A percentile compares a stretch with the other conserved stretches of the same genome.
Evolutionary conservation across 2,113 vertebrate genomes (phyloP).

Genomic region (Oxyura jamaicensis): DNA sequence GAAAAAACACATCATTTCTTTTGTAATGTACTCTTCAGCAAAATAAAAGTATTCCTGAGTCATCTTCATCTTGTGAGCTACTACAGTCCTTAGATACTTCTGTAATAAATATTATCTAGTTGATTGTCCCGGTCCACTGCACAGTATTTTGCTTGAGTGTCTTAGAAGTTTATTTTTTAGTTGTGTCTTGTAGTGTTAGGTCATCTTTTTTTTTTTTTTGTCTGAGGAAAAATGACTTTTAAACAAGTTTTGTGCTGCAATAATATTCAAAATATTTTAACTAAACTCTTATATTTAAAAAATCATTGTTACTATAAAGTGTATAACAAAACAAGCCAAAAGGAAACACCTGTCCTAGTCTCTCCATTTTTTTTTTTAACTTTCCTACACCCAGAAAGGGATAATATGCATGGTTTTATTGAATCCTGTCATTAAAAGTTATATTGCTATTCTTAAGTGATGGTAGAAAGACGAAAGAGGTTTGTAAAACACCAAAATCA

Average conservation of each 20-base stretch:
- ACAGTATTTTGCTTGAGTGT: not conserved
- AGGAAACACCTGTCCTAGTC: not conserved
- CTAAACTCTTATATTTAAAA: not conserved
- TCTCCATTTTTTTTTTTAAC: not conserved
- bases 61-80: not conserved
- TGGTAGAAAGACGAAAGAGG: not conserved
- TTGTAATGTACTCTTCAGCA: not conserved
- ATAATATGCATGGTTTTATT: not conserved
- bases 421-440: not conserved
- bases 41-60: not conserved
- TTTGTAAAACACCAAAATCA: not conserved
- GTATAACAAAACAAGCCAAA: not conserved
- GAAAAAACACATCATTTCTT: not conserved
- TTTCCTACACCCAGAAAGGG: not conserved
- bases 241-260: not conserved
- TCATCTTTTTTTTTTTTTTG: not conserved
- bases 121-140: not conserved
- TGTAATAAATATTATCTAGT: not conserved
- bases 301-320: not conserved
- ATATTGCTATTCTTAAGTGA: not conserved
- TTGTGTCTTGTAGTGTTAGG: not conserved
- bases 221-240: not conserved
- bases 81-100: not conserved
- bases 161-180: not conserved
- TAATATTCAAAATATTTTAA: not conserved